These are phyloP conservation scores for Ormyrus pomaceus DNA, from an alignment of 2,888 invertebrate genomes.

Conservation along the genomic window DNA sequence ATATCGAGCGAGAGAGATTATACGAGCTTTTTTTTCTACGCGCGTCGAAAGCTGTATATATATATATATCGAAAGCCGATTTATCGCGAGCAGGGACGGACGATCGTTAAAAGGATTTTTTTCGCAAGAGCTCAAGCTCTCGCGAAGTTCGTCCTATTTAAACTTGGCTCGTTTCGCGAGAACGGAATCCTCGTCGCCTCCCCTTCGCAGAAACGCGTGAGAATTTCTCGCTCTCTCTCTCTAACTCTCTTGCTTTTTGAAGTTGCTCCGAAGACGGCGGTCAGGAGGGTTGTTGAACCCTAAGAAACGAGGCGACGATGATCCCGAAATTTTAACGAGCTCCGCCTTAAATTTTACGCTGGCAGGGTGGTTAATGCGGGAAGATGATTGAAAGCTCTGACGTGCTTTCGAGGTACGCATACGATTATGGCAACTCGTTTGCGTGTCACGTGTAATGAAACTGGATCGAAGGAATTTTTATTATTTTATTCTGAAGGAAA, in stretches of 20 bases:
- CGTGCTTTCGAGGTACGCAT: no score
- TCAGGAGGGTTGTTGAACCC: constrained; percentile 12
- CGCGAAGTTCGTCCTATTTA: constrained; percentile 30
- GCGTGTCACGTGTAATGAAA: no score
- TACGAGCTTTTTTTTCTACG: background rate
- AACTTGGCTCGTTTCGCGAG: constrained; percentile 49
- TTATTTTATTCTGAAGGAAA: no score
- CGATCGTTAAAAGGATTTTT: constrained; percentile 34
- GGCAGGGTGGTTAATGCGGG: no score
- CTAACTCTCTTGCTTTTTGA: constrained; percentile 7
- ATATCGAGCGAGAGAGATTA: constrained; percentile 6
- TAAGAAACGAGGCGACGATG: no score
- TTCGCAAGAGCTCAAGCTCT: background rate
- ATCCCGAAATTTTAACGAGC: no score
- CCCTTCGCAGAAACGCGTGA: background rate
- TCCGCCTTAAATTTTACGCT: no score
- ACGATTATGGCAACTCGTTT: no score
- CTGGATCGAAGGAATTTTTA: no score
- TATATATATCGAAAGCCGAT: no score
- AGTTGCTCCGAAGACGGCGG: background rate
- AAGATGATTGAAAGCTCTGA: no score
- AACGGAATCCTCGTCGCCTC: background rate
- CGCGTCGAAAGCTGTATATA: background rate
- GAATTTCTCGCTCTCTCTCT: background rate
- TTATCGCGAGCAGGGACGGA: background rate